Evolutionary conservation across 2,797 vertebrate genomes (phyloP), one percentile per base, ranked within the genome.

Genomic region (Xenopus petersii): DNA sequence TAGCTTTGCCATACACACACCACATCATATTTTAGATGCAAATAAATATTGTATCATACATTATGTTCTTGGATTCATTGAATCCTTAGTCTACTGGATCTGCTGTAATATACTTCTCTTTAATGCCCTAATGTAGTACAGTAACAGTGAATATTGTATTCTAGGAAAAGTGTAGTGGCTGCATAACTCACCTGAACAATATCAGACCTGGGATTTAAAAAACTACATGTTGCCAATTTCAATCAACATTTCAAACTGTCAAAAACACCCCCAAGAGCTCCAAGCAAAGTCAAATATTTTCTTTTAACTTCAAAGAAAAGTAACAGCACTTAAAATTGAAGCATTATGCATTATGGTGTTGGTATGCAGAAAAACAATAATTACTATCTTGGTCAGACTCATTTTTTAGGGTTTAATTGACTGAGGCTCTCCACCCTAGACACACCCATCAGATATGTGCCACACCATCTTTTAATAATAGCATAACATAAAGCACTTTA

Each of bases 331-430:
- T 71, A 46, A 47, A 26, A 10, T 59, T 30, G 58, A 62, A 49
- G 47, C 11, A 7, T 59, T 36, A 24, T 51, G 17, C 63, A 17
- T 17, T 73, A 21, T 21, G 21, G 26, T 30, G 65, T 73, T 16
- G 47, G 58, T 36, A 46, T 33, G 26, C 63, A 46, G 51, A 21
- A 73, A 64, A 78, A 73, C 66, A 70, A 17, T 58, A 73, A 73
- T 78, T 73, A 73, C 59, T 64, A 73, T 64, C 70, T 64, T 73
- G 71, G 71, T 73, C 76, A 73, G 58, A 59, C 11, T 49, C 56
- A 63, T 77, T 12, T 69, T 68, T 59, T 63, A 59, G 55, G 70
- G 63, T 67, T 63, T 58, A 21, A 68, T 64, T 72, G 56, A 67
- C 17, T 33, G 49, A 12, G 62, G 30, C 46, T 24, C 33, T 73